phyloP scores from a whole-genome alignment of 64 coral and sea anemone species.

The Platygyra sinensis region DNA sequence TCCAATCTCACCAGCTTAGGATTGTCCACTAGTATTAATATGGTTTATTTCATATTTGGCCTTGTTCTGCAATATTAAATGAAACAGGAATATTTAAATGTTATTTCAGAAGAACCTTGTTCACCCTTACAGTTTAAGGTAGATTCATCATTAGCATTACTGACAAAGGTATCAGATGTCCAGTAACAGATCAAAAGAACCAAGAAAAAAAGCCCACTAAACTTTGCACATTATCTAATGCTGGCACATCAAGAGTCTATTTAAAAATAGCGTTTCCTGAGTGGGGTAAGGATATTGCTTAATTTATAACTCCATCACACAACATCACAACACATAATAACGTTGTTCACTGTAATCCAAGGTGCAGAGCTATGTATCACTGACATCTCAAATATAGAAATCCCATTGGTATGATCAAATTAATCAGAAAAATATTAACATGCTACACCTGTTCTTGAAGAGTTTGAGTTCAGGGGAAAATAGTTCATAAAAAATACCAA shows the following conservation, averaged over 20 bases:
- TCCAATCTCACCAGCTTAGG: not conserved
- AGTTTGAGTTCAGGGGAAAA: not conserved
- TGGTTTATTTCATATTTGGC: not conserved
- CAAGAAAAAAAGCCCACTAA: too few species aligned
- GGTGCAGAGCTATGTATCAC: too few species aligned
- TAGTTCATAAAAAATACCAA: not conserved
- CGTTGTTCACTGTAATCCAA: too few species aligned
- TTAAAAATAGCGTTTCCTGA: not conserved
- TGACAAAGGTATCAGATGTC: not conserved
- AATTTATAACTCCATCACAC: not conserved
- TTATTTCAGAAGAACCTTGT: not conserved
- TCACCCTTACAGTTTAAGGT: not conserved
- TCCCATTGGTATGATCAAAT: not conserved
- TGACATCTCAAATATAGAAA: too few species aligned
- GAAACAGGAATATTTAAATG: not conserved
- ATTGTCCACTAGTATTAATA: not conserved
- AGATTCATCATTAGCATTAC: not conserved
- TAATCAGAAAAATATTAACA: not conserved
- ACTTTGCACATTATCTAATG: not conserved
- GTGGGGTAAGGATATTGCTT: not conserved
- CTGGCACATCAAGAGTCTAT: not conserved
- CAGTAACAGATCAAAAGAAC: too few species aligned
- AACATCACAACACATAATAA: not conserved
- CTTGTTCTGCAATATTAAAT: slow-evolving; percentile 12
- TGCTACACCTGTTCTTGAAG: not conserved